Conservation (phyloP, 2,113 vertebrate genomes). For the Pristiophorus japonicus region DNA sequence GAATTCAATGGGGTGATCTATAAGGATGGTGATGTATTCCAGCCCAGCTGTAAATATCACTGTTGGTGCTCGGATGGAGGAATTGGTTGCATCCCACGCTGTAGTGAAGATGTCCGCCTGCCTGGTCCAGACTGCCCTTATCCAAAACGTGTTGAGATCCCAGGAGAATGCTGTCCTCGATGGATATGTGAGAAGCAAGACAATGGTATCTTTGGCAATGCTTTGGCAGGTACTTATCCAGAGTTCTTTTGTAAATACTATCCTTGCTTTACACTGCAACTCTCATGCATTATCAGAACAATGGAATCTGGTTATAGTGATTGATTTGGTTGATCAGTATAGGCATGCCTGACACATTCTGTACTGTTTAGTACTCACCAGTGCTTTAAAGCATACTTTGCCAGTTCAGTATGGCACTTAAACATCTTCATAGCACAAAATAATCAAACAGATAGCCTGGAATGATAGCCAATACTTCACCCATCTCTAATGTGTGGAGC, state of each 20-base stretch:
- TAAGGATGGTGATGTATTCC: conserved; percentile 76
- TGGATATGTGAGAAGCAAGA: conserved; percentile 77
- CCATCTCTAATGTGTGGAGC: background rate
- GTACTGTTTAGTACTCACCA: background rate
- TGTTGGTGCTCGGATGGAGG: conserved; percentile 76
- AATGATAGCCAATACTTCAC: background rate
- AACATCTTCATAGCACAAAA: background rate
- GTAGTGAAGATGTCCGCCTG: conserved; percentile 63
- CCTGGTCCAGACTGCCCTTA: conserved; percentile 74
- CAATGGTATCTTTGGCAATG: conserved; percentile 57
- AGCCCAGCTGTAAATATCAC: conserved; percentile 72
- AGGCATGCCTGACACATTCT: background rate
- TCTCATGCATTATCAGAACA: background rate
- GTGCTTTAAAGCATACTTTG: background rate
- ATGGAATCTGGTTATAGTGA: background rate
- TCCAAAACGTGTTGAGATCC: conserved; percentile 64
- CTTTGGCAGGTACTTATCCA: conserved; percentile 56
- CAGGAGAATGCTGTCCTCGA: conserved; percentile 81
- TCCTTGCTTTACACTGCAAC: background rate
- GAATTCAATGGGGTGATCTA: conserved; percentile 73
- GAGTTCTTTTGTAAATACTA: no score
- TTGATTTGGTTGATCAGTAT: background rate
- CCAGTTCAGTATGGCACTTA: background rate
- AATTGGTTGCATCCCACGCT: conserved; percentile 70
- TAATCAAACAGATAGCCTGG: background rate